These are phyloP conservation scores for Oncorhynchus gorbuscha DNA, from an alignment of 2,113 vertebrate species.

Conservation along the genomic window DNA sequence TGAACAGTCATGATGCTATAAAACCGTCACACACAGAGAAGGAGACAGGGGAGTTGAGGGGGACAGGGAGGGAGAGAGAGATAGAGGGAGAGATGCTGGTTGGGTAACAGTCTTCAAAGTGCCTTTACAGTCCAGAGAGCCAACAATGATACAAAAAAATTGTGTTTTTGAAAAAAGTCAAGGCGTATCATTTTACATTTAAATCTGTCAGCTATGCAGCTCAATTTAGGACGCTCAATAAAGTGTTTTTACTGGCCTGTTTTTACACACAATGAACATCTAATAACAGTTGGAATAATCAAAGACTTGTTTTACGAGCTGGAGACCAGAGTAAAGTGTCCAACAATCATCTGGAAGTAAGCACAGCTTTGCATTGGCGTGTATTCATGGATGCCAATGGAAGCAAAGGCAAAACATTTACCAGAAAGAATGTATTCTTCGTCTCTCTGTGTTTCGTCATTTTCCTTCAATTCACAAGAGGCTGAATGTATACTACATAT, in stretches of 20 bases:
- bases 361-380: slow-evolving; percentile 33
- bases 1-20: neutral
- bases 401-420: too few relatives aligned
- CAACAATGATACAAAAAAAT: slow-evolving; percentile 4
- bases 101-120: slow-evolving; percentile 9
- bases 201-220: slow-evolving; percentile 5
- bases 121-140: neutral
- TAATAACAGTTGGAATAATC: slow-evolving; percentile 39
- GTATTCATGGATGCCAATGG: slow-evolving; percentile 12
- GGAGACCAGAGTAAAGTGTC: slow-evolving; percentile 1
- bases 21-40: neutral
- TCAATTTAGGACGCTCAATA: slow-evolving; percentile 8
- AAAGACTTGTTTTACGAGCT: slow-evolving; percentile 25
- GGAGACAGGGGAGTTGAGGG: neutral
- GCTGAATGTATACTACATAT: too few relatives aligned
- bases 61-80: neutral
- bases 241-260: slow-evolving; percentile 13
- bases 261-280: slow-evolving; percentile 41
- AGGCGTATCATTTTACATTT: slow-evolving; percentile 18
- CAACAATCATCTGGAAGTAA: slow-evolving; percentile 43
- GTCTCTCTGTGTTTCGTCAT: slow-evolving; percentile 7
- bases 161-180: neutral
- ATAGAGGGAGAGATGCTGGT: neutral
- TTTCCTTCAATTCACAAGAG: too few relatives aligned
- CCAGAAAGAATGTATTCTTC: slow-evolving; percentile 25